Conservation (phyloP, 2,888 invertebrate genomes). For the Thumatha senex region DNA sequence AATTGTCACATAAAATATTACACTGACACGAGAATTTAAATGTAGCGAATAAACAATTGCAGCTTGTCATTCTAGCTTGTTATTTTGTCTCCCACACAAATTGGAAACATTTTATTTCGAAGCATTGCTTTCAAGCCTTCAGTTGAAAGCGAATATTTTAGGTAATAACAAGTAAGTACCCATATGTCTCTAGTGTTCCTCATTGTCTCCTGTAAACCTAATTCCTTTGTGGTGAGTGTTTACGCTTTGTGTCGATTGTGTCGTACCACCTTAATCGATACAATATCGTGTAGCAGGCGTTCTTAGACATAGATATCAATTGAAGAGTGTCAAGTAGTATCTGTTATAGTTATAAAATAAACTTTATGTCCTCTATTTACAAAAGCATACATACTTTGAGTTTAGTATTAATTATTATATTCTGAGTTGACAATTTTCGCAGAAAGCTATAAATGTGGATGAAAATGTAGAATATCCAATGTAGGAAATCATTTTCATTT, state of each 20-base stretch:
- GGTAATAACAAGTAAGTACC: no score
- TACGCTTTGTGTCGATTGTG: background rate
- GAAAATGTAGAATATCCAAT: conserved; percentile 18
- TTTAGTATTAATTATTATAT: no score
- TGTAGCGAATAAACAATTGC: background rate
- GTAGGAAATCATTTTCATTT: conserved; percentile 20
- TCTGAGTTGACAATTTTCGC: conserved; percentile 39
- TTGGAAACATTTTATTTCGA: background rate
- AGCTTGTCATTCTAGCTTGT: background rate
- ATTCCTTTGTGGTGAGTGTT: background rate
- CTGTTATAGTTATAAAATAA: no score
- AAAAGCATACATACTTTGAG: no score
- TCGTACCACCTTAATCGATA: conserved; percentile 41
- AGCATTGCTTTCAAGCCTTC: no score
- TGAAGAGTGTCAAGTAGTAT: no score
- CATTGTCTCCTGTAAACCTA: background rate
- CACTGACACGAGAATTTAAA: conserved; percentile 4
- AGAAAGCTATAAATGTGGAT: conserved; percentile 23
- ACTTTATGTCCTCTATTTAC: no score
- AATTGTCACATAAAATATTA: background rate
- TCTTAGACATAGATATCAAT: conserved; percentile 10
- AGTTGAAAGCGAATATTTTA: no score
- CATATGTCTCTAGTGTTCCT: background rate
- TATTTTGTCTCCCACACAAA: conserved; percentile 3
- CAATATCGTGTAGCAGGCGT: conserved; percentile 22